phyloP scores from a whole-genome alignment of 1,140 invertebrate genomes.

The fruit fly (Drosophila melanogaster) region DNA sequence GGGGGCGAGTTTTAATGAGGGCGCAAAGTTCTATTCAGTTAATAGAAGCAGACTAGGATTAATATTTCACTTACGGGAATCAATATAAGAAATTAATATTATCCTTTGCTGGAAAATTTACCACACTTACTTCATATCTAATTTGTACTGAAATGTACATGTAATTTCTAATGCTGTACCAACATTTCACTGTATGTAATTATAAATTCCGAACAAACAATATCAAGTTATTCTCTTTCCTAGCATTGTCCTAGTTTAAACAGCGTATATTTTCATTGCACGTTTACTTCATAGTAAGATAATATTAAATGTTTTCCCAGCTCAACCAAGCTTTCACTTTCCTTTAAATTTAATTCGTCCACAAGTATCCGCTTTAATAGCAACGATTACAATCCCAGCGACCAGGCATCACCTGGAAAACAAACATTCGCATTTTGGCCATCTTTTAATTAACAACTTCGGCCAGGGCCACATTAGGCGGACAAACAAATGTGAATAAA shows the following conservation, averaged over 20 bases:
- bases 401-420: conserved; percentile 7
- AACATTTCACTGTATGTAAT: neutral
- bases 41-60: conserved; percentile 11
- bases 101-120: too few species aligned
- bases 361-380: conserved; percentile 9
- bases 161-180: too few species aligned
- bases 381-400: conserved; percentile 5
- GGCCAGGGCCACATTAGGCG: conserved; percentile 15
- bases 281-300: neutral
- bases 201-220: neutral
- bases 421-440: conserved; percentile 53
- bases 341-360: conserved; percentile 26
- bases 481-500: conserved; percentile 17
- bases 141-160: too few species aligned
- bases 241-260: neutral
- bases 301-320: conserved; percentile 8
- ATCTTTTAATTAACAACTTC: conserved; percentile 74
- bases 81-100: conserved; percentile 1
- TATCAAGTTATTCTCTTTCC: neutral
- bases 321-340: conserved; percentile 11
- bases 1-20: conserved; percentile 17
- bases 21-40: neutral
- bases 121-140: too few species aligned
- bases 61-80: neutral
- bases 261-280: neutral